These are phyloP conservation scores for Papilio demoleus DNA, from an alignment of 2,888 invertebrate genomes.

Conservation along the genomic window DNA sequence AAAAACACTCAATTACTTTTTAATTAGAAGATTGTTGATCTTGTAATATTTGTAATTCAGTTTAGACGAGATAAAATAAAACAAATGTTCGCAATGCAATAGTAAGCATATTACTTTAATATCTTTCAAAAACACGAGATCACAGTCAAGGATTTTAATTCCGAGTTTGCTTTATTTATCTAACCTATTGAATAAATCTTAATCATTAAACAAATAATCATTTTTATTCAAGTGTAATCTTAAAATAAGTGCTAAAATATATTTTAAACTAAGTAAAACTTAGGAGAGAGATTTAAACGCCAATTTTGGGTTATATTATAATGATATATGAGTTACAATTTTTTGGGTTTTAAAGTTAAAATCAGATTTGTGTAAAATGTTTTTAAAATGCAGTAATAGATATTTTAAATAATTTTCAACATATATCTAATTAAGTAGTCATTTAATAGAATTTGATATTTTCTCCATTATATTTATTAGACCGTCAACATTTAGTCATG, in stretches of 20 bases:
- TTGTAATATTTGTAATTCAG: neutral
- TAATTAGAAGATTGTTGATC: neutral
- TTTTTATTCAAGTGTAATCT: neutral
- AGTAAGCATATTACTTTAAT: conserved; percentile 26
- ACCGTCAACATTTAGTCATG: neutral
- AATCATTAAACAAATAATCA: conserved; percentile 11
- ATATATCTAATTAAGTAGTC: too few relatives aligned
- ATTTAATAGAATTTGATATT: neutral
- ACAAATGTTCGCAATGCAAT: neutral
- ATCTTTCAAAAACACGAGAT: conserved; percentile 27
- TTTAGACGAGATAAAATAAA: neutral
- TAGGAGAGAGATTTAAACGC: neutral
- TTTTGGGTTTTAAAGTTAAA: neutral
- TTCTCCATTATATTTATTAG: neutral
- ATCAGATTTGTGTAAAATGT: neutral
- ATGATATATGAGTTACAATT: neutral
- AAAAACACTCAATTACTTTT: neutral
- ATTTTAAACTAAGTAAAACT: neutral
- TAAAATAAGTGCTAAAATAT: conserved; percentile 4
- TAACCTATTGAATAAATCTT: conserved; percentile 19
- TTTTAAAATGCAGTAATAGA: too few relatives aligned
- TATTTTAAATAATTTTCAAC: too few relatives aligned
- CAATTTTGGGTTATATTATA: neutral
- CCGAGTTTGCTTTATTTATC: neutral
- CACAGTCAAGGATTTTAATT: conserved; percentile 20